Evolutionary conservation across 2,113 vertebrate species (phyloP).

Genomic region (Promerops cafer): DNA sequence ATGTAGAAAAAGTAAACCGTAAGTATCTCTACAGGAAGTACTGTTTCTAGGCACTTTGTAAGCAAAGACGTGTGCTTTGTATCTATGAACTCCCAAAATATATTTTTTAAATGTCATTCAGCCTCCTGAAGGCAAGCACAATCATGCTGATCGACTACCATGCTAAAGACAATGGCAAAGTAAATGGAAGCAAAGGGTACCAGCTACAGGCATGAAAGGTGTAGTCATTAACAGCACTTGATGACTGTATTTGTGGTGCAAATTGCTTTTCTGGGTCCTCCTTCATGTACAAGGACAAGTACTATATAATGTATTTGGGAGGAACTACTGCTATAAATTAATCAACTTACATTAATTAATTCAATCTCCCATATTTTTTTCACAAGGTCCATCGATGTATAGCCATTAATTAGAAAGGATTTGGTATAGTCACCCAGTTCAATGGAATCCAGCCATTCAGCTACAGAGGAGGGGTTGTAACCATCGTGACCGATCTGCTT

Average conservation of each 20-base stretch:
- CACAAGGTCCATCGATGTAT: conserved; percentile 97
- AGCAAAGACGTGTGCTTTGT: neutral
- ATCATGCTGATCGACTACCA: neutral
- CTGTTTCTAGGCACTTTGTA: neutral
- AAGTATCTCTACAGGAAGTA: neutral
- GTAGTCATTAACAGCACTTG: neutral
- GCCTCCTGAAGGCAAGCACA: neutral
- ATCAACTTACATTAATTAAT: conserved; percentile 92
- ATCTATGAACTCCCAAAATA: neutral
- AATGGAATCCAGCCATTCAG: conserved; percentile 96
- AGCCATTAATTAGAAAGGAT: conserved; percentile 95
- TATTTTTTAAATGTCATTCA: conserved; percentile 30
- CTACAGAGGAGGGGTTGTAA: conserved; percentile 93
- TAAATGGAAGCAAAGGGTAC: conserved; percentile 1
- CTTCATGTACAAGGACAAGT: neutral
- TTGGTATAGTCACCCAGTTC: conserved; percentile 98
- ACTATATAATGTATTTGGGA: neutral
- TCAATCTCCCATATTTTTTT: conserved; percentile 99
- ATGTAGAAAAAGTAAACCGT: neutral
- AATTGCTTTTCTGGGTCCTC: neutral
- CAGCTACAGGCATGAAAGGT: neutral
- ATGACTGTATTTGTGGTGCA: neutral
- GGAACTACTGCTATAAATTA: neutral
- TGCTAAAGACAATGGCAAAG: conserved; percentile 7
- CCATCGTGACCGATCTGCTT: conserved; percentile 89